Evolutionary conservation across 2,797 vertebrate species (phyloP).

Genomic region (Syncerus caffer): DNA sequence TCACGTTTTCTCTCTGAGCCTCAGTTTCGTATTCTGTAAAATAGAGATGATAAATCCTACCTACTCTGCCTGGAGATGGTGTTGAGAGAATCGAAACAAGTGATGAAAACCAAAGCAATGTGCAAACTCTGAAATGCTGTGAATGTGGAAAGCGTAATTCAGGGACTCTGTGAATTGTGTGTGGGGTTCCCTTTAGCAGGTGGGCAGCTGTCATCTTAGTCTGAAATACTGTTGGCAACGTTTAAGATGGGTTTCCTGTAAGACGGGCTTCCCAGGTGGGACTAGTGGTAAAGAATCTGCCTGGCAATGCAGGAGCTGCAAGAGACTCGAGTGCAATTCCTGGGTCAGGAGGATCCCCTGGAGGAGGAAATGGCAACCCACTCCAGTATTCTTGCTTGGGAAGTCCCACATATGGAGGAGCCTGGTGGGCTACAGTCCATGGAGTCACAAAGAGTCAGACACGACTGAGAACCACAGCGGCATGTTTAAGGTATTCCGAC

Average conservation of each 20-base stretch:
- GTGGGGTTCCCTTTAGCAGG: background rate
- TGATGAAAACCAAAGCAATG: accelerated
- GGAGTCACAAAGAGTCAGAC: background rate
- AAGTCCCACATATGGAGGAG: background rate
- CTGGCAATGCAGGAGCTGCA: background rate
- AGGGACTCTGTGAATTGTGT: accelerated
- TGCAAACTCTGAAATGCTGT: background rate
- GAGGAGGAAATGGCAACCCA: background rate
- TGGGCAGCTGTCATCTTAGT: background rate
- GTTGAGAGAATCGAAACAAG: background rate
- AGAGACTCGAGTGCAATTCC: background rate
- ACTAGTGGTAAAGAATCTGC: background rate
- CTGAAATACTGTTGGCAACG: background rate
- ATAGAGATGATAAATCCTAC: background rate
- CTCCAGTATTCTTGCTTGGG: background rate
- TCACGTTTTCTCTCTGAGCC: background rate
- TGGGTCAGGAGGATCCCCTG: background rate
- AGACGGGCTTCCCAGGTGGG: background rate
- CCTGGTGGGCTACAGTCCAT: background rate
- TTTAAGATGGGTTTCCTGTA: background rate
- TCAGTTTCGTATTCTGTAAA: background rate
- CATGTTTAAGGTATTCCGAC: background rate
- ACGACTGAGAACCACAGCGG: background rate
- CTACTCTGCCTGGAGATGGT: background rate
- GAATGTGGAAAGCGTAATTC: accelerated